Evolutionary conservation across 2,113 vertebrate genomes (phyloP).

Genomic region (Epinephelus cyanopodus): DNA sequence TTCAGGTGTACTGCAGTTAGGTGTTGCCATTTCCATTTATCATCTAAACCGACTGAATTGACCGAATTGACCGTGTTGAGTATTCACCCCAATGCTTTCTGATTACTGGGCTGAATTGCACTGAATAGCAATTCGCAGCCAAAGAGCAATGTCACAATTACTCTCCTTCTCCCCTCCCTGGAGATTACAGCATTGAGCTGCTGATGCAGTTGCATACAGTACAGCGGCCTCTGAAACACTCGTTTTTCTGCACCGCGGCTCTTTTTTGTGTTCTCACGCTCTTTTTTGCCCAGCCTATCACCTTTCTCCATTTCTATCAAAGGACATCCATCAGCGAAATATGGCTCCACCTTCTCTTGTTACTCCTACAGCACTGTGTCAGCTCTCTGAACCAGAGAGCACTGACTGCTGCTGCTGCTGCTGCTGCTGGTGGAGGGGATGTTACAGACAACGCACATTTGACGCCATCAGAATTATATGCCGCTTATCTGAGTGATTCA

Average conservation of each 20-base stretch:
- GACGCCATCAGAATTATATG: slow-evolving; percentile 11
- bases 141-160: slow-evolving; percentile 77
- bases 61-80: slow-evolving; percentile 53
- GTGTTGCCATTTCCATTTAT: slow-evolving; percentile 59
- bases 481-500: slow-evolving; percentile 11
- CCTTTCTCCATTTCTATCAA: slow-evolving; percentile 75
- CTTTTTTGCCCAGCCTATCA: slow-evolving; percentile 69
- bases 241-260: slow-evolving; percentile 67
- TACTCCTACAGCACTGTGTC: slow-evolving; percentile 72
- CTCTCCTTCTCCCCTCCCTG: slow-evolving; percentile 48
- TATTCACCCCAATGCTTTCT: slow-evolving; percentile 61
- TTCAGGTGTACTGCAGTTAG: slow-evolving; percentile 16
- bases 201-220: slow-evolving; percentile 70
- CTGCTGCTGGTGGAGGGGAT: slow-evolving; percentile 30
- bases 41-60: slow-evolving; percentile 40
- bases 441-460: slow-evolving; percentile 9
- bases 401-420: slow-evolving; percentile 36
- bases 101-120: slow-evolving; percentile 65
- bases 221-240: slow-evolving; percentile 57
- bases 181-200: slow-evolving; percentile 72
- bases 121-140: slow-evolving; percentile 67
- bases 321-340: slow-evolving; percentile 84
- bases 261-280: slow-evolving; percentile 75
- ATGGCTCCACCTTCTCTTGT: slow-evolving; percentile 77
- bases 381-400: slow-evolving; percentile 56